Base-by-base conservation (phyloP, 2,113 vertebrate genomes). In the Galemys pyrenaicus region DNA sequence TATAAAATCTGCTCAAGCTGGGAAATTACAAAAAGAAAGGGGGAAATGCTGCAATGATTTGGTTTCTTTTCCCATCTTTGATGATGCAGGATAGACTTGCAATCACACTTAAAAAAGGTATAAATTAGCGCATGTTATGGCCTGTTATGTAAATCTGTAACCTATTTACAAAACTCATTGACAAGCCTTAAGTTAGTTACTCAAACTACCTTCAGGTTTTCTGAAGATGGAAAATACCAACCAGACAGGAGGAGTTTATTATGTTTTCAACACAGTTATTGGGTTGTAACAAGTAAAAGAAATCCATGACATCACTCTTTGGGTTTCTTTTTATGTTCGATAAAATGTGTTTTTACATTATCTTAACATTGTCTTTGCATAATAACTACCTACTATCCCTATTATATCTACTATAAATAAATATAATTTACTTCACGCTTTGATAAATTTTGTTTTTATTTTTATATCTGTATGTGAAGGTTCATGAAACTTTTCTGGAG, bases 331-430 rank as follows among this genome's bases (percentile, higher is more conserved):
- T 81, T 30, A 65, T 49, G 35, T 20, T 71, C n/a, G 0, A 81
- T 35, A 79, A 94, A 83, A 79, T 22, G 28, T 39, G 39, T 75
- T 83, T 94, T 65, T 46, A 87, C 74, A 41, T 80, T 28, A 74
- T n/a, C 41, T 62, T 6, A 71, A 1, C 30, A 49, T 64, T 15
- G 20, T 91, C 17, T 64, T 49, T 82, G 30, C 39, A 30, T 78
- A 10, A 64, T 51, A 62, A 46, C 54, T 89, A 37, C 17, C 16
- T 78, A 28, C 46, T 56, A 54, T 92, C 2, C 15, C 71, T 51
- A 51, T 5, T 49, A 51, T 51, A 51, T 51, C 16, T 51, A 51
- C 10, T 60, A 9, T 41, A n/a, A 58, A 5, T 86, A 15, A 2
- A 73, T 56, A 10, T 35, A 68, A 28, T 67, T 86, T 17, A 91